These are phyloP conservation scores for Hylaeus anthracinus DNA, from an alignment of 1,140 invertebrate species.

Conservation along the genomic window DNA sequence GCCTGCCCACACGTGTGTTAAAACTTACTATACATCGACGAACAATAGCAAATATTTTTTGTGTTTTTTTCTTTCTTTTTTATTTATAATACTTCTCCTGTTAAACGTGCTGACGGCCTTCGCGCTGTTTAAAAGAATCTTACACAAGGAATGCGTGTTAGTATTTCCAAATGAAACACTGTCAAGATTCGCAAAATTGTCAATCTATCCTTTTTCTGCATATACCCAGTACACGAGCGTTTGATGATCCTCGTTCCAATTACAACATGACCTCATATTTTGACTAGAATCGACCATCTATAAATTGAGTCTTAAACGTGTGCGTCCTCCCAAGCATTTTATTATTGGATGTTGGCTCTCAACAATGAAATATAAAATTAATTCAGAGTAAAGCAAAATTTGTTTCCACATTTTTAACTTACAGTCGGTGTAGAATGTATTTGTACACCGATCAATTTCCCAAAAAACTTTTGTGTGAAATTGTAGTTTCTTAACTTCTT, in stretches of 20 bases:
- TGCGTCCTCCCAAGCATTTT: too few species aligned
- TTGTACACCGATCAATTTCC: too few species aligned
- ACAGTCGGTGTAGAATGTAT: too few species aligned
- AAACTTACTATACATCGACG: slow-evolving; percentile 54
- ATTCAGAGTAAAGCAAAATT: too few species aligned
- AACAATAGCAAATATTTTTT: slow-evolving; percentile 35
- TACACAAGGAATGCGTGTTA: not conserved
- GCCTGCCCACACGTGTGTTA: slow-evolving; percentile 48
- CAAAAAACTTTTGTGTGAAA: too few species aligned
- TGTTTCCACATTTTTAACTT: too few species aligned
- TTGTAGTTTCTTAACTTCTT: too few species aligned
- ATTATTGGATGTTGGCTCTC: too few species aligned
- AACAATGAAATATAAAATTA: too few species aligned
- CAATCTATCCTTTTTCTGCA: not conserved
- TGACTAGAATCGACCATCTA: slow-evolving; percentile 53
- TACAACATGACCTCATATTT: slow-evolving; percentile 26
- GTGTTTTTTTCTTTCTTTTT: slow-evolving; percentile 2
- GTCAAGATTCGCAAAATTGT: not conserved
- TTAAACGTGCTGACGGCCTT: slow-evolving; percentile 39
- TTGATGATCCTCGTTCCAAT: slow-evolving; percentile 10
- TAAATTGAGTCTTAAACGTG: not conserved
- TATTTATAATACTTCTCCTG: slow-evolving; percentile 4
- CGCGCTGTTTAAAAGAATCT: not conserved
- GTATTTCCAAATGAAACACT: too few species aligned
- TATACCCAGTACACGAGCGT: not conserved